Base-by-base conservation (phyloP, 1,140 invertebrate genomes). In the Notospermus geniculatus region DNA sequence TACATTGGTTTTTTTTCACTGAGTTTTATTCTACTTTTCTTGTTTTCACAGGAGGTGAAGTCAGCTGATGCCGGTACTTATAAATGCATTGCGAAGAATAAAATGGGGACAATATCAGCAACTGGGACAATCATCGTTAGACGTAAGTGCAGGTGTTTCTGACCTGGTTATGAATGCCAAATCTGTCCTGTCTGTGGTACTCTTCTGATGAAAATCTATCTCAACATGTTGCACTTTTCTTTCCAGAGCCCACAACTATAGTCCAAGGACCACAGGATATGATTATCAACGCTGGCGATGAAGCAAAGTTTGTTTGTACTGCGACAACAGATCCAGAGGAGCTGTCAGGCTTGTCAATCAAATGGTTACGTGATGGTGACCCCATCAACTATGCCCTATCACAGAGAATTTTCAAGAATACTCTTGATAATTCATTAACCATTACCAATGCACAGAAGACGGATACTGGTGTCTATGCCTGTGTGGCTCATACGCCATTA, bases 401-500 rank as follows among this genome's bases (percentile, higher is more conserved):
- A 78, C 90, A 86, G 91, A 65, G 80, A 64, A 72, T 78, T 65
- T 75, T 71, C 1, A 70, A 72, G 58, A 71, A 79, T 90, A 66
- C 63, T 17, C 73, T 75, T 68, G 93, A 97, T 82, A 92, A 92
- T 76, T 97, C 95, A 0, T 82, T 99, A 54, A 92, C 91, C 11
- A 96, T 99, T 58, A 90, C 91, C 9, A 94, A 95, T 81, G 95
- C 94, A 15, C 91, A 88, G 27, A 94, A 96, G 81, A 80, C 95
- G 56, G 94, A 98, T 82, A 96, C 95, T 9, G 95, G 94, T 15
- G 87, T 87, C 52, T 98, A 98, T 73, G 97, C 95, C 0, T 99
- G 97, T 82, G 87, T 95, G n/a, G 96, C 95, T 1, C 85, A 83
- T 46, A 98, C 96, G 1, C 86, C 89, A 2, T 83, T 98, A 22